Percentiles rank a stretch among this genome's conserved stretches.
Conservation (phyloP, 2,888 invertebrate genomes). For the Drosophila kambysellisi region DNA sequence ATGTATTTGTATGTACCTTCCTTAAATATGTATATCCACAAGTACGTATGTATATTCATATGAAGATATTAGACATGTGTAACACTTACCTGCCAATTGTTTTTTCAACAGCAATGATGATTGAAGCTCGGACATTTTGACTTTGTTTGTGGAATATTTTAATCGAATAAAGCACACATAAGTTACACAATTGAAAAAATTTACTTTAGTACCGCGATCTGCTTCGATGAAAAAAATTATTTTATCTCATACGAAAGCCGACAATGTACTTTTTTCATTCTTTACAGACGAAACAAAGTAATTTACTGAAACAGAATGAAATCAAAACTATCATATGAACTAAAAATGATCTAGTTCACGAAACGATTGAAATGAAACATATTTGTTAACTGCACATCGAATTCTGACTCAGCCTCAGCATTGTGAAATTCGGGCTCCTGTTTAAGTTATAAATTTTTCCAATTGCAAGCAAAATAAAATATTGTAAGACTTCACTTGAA, state of each 20-base stretch:
- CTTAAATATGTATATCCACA: slow-evolving; percentile 1
- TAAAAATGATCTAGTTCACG: slow-evolving; percentile 27
- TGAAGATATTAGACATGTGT: slow-evolving; percentile 16
- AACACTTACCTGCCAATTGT: slow-evolving; percentile 96
- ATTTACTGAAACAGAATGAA: slow-evolving; percentile 33
- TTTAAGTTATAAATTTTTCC: neutral
- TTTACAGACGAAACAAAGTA: slow-evolving; percentile 45
- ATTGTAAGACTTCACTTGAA: neutral
- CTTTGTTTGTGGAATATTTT: slow-evolving; percentile 42
- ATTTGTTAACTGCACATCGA: neutral
- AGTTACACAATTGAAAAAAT: slow-evolving; percentile 51
- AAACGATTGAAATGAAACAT: slow-evolving; percentile 20
- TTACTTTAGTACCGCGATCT: slow-evolving; percentile 33
- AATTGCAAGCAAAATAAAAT: neutral
- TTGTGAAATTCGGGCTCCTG: neutral
- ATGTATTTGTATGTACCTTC: slow-evolving; percentile 4
- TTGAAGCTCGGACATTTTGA: slow-evolving; percentile 95
- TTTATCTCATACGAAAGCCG: slow-evolving; percentile 32
- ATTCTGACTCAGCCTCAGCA: neutral
- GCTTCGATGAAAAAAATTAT: slow-evolving; percentile 30
- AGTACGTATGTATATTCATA: slow-evolving; percentile 13
- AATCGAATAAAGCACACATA: slow-evolving; percentile 34
- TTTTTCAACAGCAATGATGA: slow-evolving; percentile 97
- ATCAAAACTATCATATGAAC: slow-evolving; percentile 17
- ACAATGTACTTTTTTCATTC: slow-evolving; percentile 54